These are phyloP conservation scores for Callorhinus ursinus DNA, from an alignment of 2,113 vertebrate genomes.

Conservation along the genomic window DNA sequence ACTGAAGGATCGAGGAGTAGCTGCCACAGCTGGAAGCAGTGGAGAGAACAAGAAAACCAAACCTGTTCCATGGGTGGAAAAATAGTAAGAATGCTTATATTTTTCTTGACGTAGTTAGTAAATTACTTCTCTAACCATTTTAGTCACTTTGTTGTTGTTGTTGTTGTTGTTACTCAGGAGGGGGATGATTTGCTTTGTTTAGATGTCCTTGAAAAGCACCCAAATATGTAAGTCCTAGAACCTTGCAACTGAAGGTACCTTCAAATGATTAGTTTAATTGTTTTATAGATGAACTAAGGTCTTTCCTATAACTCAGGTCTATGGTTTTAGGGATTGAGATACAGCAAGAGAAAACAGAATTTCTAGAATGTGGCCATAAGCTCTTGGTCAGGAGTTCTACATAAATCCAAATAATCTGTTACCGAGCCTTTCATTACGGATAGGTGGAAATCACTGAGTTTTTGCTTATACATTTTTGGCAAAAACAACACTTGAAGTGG, in stretches of 20 bases:
- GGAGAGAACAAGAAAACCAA: conserved; percentile 90
- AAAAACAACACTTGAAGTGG: not conserved
- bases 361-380: not conserved
- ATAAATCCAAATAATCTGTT: conserved; percentile 1
- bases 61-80: conserved; percentile 96
- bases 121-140: not conserved
- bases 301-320: conserved; percentile 7
- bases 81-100: conserved; percentile 92
- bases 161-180: not conserved
- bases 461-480: conserved; percentile 41
- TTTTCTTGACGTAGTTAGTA: conserved; percentile 47
- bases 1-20: conserved; percentile 87
- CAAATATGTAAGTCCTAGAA: not conserved
- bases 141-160: not conserved
- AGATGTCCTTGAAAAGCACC: not conserved
- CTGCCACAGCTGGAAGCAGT: conserved; percentile 85
- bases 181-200: not conserved
- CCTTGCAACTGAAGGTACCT: not conserved
- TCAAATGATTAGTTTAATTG: conserved; percentile 9
- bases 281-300: not conserved
- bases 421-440: not conserved
- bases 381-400: not conserved
- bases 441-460: not conserved
- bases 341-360: conserved; percentile 1
- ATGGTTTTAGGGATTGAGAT: not conserved